Conservation (phyloP, 1,140 invertebrate genomes). For the Drosophila kurseongensis region DNA sequence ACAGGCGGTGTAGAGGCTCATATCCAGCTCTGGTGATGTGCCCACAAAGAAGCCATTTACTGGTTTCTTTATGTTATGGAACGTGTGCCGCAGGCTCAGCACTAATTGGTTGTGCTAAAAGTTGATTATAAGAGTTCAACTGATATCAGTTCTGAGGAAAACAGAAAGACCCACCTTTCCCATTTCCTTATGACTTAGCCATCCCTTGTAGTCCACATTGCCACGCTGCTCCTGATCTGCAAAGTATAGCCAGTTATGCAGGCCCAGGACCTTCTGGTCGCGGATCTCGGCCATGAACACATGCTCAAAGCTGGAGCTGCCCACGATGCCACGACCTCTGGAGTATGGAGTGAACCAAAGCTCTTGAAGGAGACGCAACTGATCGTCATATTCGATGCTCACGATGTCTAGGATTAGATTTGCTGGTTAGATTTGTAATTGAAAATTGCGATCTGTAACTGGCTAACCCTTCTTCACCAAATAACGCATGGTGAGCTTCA, state of each 20-base stretch:
- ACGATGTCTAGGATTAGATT: slow-evolving; percentile 36
- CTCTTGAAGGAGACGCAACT: slow-evolving; percentile 89
- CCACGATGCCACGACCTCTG: slow-evolving; percentile 89
- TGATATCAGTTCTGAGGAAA: too few relatives aligned
- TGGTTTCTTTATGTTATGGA: slow-evolving; percentile 90
- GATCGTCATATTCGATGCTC: slow-evolving; percentile 86
- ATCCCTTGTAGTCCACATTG: slow-evolving; percentile 91
- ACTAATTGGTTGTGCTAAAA: slow-evolving; percentile 62
- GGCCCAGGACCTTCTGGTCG: slow-evolving; percentile 89
- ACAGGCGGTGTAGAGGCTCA: slow-evolving; percentile 95
- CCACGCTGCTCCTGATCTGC: slow-evolving; percentile 89
- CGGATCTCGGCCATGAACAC: slow-evolving; percentile 93
- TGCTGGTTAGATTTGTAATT: too few relatives aligned
- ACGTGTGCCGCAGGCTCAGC: slow-evolving; percentile 88
- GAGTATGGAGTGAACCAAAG: slow-evolving; percentile 94
- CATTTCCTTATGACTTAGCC: slow-evolving; percentile 89
- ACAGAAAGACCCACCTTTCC: slow-evolving; percentile 85
- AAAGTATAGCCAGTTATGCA: slow-evolving; percentile 96
- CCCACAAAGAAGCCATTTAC: slow-evolving; percentile 93
- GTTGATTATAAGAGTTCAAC: background rate
- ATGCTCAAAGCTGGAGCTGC: slow-evolving; percentile 95
- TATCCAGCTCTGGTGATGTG: slow-evolving; percentile 96
- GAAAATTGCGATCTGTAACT: slow-evolving; percentile 84
- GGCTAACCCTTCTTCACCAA: slow-evolving; percentile 65
- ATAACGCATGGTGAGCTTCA: slow-evolving; percentile 88